Conservation (phyloP, 1,140 invertebrate genomes). For the Drosophila melanogaster region DNA sequence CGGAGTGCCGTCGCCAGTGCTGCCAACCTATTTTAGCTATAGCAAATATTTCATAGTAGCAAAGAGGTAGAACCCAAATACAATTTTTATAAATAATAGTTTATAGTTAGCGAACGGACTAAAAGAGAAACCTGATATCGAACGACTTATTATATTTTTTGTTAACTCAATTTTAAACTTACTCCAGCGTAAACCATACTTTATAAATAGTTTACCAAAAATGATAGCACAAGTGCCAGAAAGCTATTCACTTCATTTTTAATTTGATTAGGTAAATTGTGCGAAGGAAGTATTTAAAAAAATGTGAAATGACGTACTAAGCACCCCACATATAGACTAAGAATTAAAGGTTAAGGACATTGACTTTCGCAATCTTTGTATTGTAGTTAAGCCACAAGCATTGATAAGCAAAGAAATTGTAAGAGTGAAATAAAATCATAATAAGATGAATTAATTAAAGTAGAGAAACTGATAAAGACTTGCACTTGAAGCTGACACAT, state of each 20-base stretch:
- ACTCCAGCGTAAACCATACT: neutral
- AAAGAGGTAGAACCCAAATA: too few relatives aligned
- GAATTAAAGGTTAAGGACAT: conserved; percentile 25
- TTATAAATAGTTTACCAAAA: neutral
- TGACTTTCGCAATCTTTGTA: neutral
- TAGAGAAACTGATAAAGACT: conserved; percentile 2
- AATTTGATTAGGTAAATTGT: neutral
- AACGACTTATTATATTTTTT: too few relatives aligned
- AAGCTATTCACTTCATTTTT: neutral
- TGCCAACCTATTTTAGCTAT: conserved; percentile 5
- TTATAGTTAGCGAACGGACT: too few relatives aligned
- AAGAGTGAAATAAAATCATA: neutral
- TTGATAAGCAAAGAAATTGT: neutral
- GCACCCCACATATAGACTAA: neutral
- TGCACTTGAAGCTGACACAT: neutral
- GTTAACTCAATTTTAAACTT: too few relatives aligned
- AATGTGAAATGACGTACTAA: conserved; percentile 11
- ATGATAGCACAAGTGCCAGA: neutral
- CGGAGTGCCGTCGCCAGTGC: conserved; percentile 30
- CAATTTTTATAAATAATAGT: too few relatives aligned
- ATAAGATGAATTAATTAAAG: neutral
- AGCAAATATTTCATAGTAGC: too few relatives aligned
- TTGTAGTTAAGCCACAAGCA: neutral
- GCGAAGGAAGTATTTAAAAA: neutral
- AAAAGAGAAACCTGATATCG: neutral